Percentiles rank a stretch among this genome's conserved stretches.
These are phyloP conservation scores for Ptychadena robeensis DNA, from an alignment of 2,797 vertebrate species.

Conservation along the genomic window DNA sequence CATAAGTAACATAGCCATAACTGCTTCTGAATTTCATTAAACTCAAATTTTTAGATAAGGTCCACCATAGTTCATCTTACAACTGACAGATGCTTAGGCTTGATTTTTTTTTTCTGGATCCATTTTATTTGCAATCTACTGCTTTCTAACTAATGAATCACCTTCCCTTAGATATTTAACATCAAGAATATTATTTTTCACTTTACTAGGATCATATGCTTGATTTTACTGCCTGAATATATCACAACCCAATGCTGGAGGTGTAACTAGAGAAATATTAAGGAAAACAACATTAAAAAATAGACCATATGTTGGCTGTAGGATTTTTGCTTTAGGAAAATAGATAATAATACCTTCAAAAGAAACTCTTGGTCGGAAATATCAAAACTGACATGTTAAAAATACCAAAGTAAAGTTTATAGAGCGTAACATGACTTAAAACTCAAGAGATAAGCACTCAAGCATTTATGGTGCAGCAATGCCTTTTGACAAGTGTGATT, in stretches of 20 bases:
- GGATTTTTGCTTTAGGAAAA: not conserved
- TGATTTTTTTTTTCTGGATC: not conserved
- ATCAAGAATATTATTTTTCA: not conserved
- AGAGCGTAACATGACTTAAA: not conserved
- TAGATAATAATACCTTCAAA: not conserved
- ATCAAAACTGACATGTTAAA: not conserved
- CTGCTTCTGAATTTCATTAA: no score
- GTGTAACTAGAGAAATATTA: constrained; percentile 11
- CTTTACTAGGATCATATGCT: not conserved
- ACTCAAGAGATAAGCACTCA: not conserved
- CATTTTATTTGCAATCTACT: not conserved
- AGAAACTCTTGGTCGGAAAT: not conserved
- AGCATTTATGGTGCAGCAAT: not conserved
- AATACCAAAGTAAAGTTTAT: not conserved
- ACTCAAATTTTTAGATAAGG: no score
- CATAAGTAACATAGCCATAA: no score
- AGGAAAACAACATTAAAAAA: not conserved
- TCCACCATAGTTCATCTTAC: no score
- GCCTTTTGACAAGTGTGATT: not conserved
- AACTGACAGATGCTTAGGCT: not conserved
- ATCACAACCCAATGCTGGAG: not conserved
- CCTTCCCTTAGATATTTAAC: not conserved
- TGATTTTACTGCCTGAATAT: not conserved
- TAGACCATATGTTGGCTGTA: not conserved
- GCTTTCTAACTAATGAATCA: not conserved